Evolutionary conservation across 2,797 vertebrate genomes (phyloP).

Genomic region (Morelia viridis): DNA sequence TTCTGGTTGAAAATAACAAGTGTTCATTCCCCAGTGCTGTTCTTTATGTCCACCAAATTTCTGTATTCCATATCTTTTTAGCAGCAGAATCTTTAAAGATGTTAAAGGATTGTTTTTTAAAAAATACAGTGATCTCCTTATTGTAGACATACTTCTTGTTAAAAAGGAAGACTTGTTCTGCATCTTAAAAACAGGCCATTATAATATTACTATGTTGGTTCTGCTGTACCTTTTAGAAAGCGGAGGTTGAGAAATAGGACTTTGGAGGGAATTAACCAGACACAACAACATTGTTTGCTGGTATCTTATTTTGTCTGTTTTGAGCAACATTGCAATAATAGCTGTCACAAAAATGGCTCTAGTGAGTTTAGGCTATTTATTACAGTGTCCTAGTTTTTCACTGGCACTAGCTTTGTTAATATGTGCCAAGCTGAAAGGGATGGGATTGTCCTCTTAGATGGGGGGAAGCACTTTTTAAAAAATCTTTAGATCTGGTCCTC

Average conservation of each 20-base stretch:
- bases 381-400: neutral
- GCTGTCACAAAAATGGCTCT: neutral
- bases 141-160: neutral
- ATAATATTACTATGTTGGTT: neutral
- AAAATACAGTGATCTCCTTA: neutral
- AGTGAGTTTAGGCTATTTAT: neutral
- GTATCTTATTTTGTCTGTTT: neutral
- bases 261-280: neutral
- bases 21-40: neutral
- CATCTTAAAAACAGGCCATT: neutral
- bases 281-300: neutral
- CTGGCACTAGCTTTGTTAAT: neutral
- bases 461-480: neutral
- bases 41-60: neutral
- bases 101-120: neutral
- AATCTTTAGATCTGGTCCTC: neutral
- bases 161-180: neutral
- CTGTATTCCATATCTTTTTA: neutral
- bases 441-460: neutral
- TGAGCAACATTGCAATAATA: neutral
- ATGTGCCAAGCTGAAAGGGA: neutral
- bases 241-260: neutral
- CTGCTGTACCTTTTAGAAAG: neutral
- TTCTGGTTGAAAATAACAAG: neutral
- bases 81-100: neutral